Conservation (phyloP, 2,888 invertebrate species). For the Heliconius aoede region DNA sequence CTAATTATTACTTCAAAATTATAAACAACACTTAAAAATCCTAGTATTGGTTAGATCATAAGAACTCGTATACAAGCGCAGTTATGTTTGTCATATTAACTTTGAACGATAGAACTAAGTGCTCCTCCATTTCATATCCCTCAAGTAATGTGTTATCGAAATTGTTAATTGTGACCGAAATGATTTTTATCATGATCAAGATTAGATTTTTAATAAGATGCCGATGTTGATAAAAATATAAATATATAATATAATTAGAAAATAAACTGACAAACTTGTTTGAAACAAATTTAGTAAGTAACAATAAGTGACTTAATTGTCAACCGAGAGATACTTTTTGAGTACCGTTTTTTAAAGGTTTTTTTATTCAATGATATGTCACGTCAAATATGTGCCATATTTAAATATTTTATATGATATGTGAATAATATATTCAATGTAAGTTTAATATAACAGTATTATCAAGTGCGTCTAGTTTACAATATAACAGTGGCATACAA, state of each 20-base stretch:
- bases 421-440: too few relatives aligned
- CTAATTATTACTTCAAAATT: slow-evolving; percentile 17
- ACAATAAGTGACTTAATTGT: not conserved
- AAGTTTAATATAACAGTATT: too few relatives aligned
- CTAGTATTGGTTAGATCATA: not conserved
- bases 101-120: not conserved
- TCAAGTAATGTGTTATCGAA: slow-evolving; percentile 19
- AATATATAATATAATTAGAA: not conserved
- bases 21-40: slow-evolving; percentile 5
- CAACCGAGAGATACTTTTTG: not conserved
- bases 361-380: too few relatives aligned
- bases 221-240: slow-evolving; percentile 28
- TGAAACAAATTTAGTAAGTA: not conserved
- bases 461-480: too few relatives aligned
- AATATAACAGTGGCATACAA: too few relatives aligned
- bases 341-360: too few relatives aligned
- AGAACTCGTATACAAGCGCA: not conserved
- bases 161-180: slow-evolving; percentile 5
- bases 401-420: too few relatives aligned
- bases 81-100: slow-evolving; percentile 25
- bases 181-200: slow-evolving; percentile 41
- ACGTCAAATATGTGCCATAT: too few relatives aligned
- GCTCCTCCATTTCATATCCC: not conserved
- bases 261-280: not conserved
- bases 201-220: slow-evolving; percentile 38